A percentile compares a stretch with the other conserved stretches of the same genome.
Conservation (phyloP, 2,113 vertebrate species). For the Halcyon malimbica region DNA sequence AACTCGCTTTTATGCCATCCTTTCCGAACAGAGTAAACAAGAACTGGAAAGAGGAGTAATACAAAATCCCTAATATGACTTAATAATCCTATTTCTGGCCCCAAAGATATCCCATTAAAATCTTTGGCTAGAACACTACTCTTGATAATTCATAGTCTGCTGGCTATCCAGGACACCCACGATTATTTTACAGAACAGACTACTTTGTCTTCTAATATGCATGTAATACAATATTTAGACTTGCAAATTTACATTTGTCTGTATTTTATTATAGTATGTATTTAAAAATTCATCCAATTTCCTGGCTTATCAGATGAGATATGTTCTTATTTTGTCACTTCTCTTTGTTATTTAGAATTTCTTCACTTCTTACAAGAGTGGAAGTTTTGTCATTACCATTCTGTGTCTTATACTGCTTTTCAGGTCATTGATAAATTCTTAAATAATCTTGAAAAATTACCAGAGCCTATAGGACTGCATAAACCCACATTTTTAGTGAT, state of each 20-base stretch:
- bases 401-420: not conserved
- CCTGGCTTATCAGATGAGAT: not conserved
- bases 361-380: not conserved
- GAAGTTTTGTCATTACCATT: not conserved
- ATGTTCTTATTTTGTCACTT: not conserved
- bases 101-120: conserved; percentile 14
- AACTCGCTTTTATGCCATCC: not conserved
- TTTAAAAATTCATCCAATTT: conserved; percentile 35
- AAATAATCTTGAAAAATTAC: not conserved
- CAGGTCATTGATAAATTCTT: not conserved
- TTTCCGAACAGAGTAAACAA: not conserved
- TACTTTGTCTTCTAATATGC: conserved; percentile 35
- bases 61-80: not conserved
- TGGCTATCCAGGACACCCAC: not conserved
- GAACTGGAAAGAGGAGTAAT: not conserved
- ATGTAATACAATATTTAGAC: conserved; percentile 35
- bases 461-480: not conserved
- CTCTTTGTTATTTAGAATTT: not conserved
- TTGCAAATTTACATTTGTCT: conserved; percentile 35
- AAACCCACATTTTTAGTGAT: not conserved
- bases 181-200: conserved; percentile 9
- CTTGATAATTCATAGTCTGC: conserved; percentile 16
- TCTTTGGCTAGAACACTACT: not conserved
- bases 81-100: not conserved
- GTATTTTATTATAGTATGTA: not conserved